These are phyloP conservation scores for Paramuricea clavata DNA, from an alignment of 92 coral and sea anemone species.

Conservation along the genomic window DNA sequence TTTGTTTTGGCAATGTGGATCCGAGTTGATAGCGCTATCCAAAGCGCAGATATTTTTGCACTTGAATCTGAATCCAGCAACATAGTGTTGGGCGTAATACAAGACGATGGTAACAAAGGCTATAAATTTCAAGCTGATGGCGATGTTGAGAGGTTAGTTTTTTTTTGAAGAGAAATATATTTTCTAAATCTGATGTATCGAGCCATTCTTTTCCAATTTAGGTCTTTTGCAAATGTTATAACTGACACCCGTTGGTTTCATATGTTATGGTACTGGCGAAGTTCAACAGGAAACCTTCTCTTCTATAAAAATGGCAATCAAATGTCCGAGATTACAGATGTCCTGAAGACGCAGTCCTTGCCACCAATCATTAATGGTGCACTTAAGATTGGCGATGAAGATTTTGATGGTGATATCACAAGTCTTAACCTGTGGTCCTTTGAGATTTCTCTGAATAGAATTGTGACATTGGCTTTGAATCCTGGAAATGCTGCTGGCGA, in stretches of 20 bases:
- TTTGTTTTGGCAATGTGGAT: slow-evolving; percentile 9
- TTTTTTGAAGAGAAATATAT: no score
- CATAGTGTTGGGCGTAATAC: not conserved
- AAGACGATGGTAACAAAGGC: not conserved
- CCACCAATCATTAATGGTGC: not conserved
- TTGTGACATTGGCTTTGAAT: not conserved
- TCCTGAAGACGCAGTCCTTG: not conserved
- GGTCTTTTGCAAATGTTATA: not conserved
- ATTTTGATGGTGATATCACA: slow-evolving; percentile 10
- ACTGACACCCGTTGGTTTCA: not conserved
- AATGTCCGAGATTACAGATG: not conserved
- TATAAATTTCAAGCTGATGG: not conserved
- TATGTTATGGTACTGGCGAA: not conserved
- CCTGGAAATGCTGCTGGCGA: slow-evolving; percentile 22
- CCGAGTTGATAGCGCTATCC: not conserved
- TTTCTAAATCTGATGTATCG: no score
- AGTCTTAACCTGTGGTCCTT: slow-evolving; percentile 20
- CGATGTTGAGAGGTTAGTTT: no score
- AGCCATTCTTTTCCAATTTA: not conserved
- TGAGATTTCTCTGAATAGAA: not conserved
- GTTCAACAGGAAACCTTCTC: not conserved
- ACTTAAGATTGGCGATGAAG: not conserved
- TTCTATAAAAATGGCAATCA: not conserved
- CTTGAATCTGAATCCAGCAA: not conserved
- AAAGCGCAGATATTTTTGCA: not conserved